Conservation (phyloP, 92 coral and sea anemone species). For the Porites cylindrica region DNA sequence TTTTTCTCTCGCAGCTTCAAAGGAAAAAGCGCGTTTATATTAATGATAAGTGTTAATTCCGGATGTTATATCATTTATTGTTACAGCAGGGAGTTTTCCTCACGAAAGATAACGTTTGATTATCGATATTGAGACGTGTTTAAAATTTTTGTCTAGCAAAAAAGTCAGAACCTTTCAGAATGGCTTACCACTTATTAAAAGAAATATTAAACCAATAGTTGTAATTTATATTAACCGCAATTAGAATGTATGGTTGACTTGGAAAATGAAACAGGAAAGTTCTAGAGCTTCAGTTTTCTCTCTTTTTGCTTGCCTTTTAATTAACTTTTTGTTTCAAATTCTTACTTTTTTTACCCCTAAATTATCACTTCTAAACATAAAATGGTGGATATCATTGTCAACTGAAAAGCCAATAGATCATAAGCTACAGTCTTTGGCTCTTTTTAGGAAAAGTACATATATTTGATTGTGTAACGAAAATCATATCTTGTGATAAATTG, state of each 20-base stretch:
- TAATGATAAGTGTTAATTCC: constrained; percentile 22
- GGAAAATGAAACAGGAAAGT: too few species aligned
- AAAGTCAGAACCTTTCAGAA: background rate
- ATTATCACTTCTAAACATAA: too few species aligned
- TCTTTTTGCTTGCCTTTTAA: too few species aligned
- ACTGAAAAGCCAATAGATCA: too few species aligned
- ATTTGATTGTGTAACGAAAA: background rate
- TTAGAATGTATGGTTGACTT: too few species aligned
- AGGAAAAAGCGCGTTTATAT: background rate
- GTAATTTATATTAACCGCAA: too few species aligned
- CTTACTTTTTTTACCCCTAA: too few species aligned
- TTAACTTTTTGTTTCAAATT: too few species aligned
- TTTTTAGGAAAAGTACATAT: background rate
- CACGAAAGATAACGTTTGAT: background rate
- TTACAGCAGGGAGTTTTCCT: constrained; percentile 30
- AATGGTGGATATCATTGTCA: too few species aligned
- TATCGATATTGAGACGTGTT: background rate
- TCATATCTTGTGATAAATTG: background rate
- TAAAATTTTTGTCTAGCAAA: background rate
- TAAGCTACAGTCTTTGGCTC: too few species aligned
- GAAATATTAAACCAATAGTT: background rate
- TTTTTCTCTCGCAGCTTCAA: background rate
- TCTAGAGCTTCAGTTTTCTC: too few species aligned
- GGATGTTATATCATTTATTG: constrained; percentile 19
- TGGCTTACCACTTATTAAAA: background rate